phyloP scores from a whole-genome alignment of 2,113 vertebrate species.

The Rhombomys opimus region DNA sequence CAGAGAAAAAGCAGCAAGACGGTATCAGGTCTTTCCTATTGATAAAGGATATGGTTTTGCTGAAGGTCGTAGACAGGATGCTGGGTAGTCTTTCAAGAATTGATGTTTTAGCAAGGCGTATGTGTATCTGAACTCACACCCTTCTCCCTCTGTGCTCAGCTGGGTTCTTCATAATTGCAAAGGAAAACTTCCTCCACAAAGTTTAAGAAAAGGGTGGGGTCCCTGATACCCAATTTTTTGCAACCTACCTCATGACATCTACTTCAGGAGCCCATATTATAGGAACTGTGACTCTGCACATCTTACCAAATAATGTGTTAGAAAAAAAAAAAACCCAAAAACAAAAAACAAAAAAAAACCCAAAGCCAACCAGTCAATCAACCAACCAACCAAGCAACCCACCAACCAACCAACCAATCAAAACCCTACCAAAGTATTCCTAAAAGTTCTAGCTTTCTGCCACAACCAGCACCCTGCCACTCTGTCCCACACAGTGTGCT shows the following conservation, averaged over 20 bases:
- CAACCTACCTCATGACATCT: neutral
- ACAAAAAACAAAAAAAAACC: too few species aligned
- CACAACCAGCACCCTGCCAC: neutral
- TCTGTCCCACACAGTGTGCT: neutral
- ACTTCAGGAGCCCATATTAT: neutral
- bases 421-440: neutral
- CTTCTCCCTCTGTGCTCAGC: neutral
- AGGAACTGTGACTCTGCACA: neutral
- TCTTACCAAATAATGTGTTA: conserved; percentile 18
- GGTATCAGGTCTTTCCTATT: neutral
- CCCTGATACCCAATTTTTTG: neutral
- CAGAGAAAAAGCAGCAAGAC: neutral
- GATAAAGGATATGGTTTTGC: neutral
- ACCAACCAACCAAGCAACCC: too few species aligned
- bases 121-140: neutral
- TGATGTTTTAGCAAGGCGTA: neutral
- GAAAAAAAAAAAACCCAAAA: neutral
- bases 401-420: too few species aligned
- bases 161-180: neutral
- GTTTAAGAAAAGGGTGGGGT: neutral
- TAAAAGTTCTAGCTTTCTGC: conserved; percentile 18
- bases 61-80: neutral
- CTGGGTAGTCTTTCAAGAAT: neutral
- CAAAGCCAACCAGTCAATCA: too few species aligned
- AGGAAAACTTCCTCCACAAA: neutral